A percentile compares a stretch with the other conserved stretches of the same genome.
Evolutionary conservation across 1,140 invertebrate genomes (phyloP).

Genomic region (Macrobrachium nipponense): DNA sequence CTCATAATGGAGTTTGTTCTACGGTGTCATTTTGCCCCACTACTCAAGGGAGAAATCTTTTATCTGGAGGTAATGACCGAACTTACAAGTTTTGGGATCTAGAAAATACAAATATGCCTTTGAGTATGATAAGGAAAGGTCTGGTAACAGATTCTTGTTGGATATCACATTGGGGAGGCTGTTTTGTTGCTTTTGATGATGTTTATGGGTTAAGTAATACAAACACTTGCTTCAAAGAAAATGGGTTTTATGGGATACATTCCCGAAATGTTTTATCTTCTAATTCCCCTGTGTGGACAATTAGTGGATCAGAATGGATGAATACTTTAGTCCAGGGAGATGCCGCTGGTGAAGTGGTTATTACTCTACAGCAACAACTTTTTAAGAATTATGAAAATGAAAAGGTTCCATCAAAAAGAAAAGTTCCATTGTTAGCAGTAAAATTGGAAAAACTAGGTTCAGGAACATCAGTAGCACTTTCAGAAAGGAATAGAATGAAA

Average conservation of each 20-base stretch:
- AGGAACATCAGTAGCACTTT: not conserved
- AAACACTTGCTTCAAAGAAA: constrained; percentile 67
- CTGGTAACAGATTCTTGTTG: constrained; percentile 68
- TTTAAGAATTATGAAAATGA: constrained; percentile 66
- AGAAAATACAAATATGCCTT: constrained; percentile 67
- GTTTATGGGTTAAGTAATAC: constrained; percentile 65
- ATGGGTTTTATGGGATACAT: constrained; percentile 68
- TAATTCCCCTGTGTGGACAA: constrained; percentile 59
- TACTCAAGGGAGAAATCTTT: constrained; percentile 68
- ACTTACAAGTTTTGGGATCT: constrained; percentile 72
- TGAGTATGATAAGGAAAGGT: constrained; percentile 66
- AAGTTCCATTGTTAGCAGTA: constrained; percentile 39
- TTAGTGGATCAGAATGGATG: constrained; percentile 65
- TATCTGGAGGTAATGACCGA: constrained; percentile 70
- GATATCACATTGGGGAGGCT: constrained; percentile 69
- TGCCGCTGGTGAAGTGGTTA: constrained; percentile 69
- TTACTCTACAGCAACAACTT: constrained; percentile 69
- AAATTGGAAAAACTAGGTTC: constrained; percentile 17
- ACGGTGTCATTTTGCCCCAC: constrained; percentile 69
- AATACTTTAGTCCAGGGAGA: constrained; percentile 70
- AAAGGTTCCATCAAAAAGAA: constrained; percentile 61
- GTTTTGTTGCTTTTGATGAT: constrained; percentile 68
- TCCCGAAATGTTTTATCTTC: constrained; percentile 67
- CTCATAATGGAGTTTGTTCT: constrained; percentile 65
- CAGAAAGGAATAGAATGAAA: not conserved